Base-by-base conservation (phyloP, 2,888 invertebrate species). In the Shargacucullia verbasci region DNA sequence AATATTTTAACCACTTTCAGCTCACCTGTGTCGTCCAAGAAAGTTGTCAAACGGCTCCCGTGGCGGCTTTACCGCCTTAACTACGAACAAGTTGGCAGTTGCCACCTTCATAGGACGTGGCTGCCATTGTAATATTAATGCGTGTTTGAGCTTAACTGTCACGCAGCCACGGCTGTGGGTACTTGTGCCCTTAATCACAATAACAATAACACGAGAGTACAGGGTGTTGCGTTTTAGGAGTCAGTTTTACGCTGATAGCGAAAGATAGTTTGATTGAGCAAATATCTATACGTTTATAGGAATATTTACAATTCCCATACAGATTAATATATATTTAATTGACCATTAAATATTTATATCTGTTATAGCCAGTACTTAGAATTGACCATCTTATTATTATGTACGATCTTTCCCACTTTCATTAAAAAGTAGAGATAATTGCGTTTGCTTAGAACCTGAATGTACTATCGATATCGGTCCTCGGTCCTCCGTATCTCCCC, bases 111-210 rank as follows among this genome's bases (percentile, higher is more conserved):
- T 69, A 65, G 76, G 80, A 84, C 84, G 83, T 81, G 83, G 80
- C 79, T 78, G 79, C 78, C 65, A 78, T 81, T 85, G 70, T 79
- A 90, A 89, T 84, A 88, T 84, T 88, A 86, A 90, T 86, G 84
- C 77, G 83, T 65, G 65, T 64, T 71, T 73, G 73, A 80, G 81
- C 75, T 80, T 84, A 81, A 83, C 81, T 86, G 89, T 87, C 87
- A 87, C 81, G 79, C 70, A 72, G 80, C 79, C 76, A 79, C 78
- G 76, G 77, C 78, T 83, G 84, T 84, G 52, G 35, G 66, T 70
- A 86, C 84, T 86, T 81, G 78, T 56, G 71, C 72, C 84, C 82
- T 85, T 88, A 81, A 88, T 89, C 84, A 88, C 87, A 88, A 89
- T 88, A 87, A 88, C 87, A 87, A 84, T 85, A 85, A 87, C 85